Conservation (phyloP, 2,113 vertebrate species). For the Ibidorhyncha struthersii region DNA sequence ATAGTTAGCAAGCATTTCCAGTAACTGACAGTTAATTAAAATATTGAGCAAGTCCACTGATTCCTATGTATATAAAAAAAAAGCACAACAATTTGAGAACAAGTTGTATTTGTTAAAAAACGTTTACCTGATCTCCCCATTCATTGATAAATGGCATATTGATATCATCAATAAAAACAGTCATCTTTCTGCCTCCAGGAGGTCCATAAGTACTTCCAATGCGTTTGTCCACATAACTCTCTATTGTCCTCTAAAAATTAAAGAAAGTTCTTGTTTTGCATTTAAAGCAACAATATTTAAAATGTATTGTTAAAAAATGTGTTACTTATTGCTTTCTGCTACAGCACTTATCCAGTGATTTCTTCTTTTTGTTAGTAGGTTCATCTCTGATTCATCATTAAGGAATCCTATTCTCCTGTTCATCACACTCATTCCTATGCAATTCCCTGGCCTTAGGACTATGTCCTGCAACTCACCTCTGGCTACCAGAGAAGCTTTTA, state of each 20-base stretch:
- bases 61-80: not conserved
- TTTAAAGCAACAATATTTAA: not conserved
- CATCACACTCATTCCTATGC: not conserved
- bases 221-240: constrained; percentile 82
- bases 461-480: not conserved
- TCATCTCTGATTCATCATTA: not conserved
- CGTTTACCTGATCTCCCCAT: constrained; percentile 83
- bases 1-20: not conserved
- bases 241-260: constrained; percentile 75
- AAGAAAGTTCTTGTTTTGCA: not conserved
- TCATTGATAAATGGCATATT: constrained; percentile 84
- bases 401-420: not conserved
- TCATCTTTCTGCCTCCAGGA: constrained; percentile 81
- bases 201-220: constrained; percentile 80
- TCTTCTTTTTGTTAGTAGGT: not conserved
- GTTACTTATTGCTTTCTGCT: not conserved
- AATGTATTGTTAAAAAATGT: not conserved
- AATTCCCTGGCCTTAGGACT: not conserved
- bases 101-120: not conserved
- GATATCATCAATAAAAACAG: constrained; percentile 82
- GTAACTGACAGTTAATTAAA: not conserved
- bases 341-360: not conserved
- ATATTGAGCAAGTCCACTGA: not conserved
- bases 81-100: not conserved
- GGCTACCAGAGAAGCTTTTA: not conserved